Evolutionary conservation across 2,888 invertebrate species (phyloP).

Genomic region (Cataglyphis livida): DNA sequence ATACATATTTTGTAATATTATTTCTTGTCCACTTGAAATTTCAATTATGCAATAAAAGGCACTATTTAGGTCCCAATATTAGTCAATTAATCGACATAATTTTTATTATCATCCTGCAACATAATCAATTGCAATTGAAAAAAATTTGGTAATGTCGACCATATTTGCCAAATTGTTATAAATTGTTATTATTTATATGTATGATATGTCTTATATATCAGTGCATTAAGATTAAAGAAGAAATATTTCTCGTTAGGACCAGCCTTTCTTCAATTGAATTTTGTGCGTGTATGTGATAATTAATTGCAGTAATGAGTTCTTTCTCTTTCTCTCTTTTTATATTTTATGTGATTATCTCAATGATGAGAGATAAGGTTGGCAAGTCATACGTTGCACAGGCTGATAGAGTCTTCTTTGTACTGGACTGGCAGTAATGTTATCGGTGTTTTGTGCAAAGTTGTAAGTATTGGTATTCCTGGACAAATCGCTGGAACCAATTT

Average conservation of each 20-base stretch:
- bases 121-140: neutral
- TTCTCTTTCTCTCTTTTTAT: neutral
- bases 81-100: conserved; percentile 29
- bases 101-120: neutral
- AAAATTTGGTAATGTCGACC: neutral
- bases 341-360: conserved; percentile 71
- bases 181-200: neutral
- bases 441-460: conserved; percentile 51
- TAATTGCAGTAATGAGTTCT: neutral
- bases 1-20: neutral
- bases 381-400: conserved; percentile 80
- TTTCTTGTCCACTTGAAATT: conserved; percentile 32
- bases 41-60: conserved; percentile 60
- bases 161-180: neutral
- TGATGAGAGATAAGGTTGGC: conserved; percentile 78
- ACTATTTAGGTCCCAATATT: conserved; percentile 65
- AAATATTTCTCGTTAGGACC: conserved; percentile 61
- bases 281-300: neutral
- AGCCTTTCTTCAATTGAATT: conserved; percentile 59
- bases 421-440: conserved; percentile 66
- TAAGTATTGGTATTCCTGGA: conserved; percentile 53
- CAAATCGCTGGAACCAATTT: conserved; percentile 44
- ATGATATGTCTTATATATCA: neutral
- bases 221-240: conserved; percentile 15
- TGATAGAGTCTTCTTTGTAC: conserved; percentile 79